Evolutionary conservation across 2,797 vertebrate genomes (phyloP), one percentile per base, ranked within the genome.

Genomic region (Aulostomus chinensis): DNA sequence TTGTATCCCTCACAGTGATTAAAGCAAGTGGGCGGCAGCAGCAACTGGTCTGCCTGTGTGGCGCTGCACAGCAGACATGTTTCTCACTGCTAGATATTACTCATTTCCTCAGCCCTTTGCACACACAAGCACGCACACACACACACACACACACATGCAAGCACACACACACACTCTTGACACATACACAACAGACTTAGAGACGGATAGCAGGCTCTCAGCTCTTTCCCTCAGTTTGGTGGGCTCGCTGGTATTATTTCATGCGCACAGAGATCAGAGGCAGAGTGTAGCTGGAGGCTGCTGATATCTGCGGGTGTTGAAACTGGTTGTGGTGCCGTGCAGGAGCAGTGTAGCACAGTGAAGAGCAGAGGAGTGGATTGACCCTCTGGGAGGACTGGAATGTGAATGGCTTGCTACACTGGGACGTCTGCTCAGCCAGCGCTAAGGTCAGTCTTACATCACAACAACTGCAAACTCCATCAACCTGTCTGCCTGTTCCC

Each of bases 81-180:
- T 90, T 89, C 90, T 88, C 88, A 88, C 80, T 90, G 87, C 86
- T 88, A 83, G 89, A 88, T 92, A 92, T 92, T 92, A 92, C 90
- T 92, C 90, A 93, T 89, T 91, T 92, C 90, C 91, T 92, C 76
- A 91, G 88, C 79, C 81, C 77, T 89, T 86, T 89, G 83, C 86
- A 78, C 80, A 85, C 74, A 78, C 79, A 81, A 24, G 34, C 56
- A 30, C 65, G 58, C 69, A 60, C 76, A 65, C 65, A 66, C 68
- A 62, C 50, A 53, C 47, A 45, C 51, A 64, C 58, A 60, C 58
- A 61, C 62, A 48, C 60, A 58, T 64, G 57, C 36, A n/a, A n/a
- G n/a, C n/a, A 50, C 50, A 62, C 41, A 48, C 49, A 29, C 56
- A 38, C 43, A 42, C 48, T 43, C 47, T 55, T 46, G 34, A 56